Conservation (phyloP, 92 coral and sea anemone species). For the Palythoa grandiflora region DNA sequence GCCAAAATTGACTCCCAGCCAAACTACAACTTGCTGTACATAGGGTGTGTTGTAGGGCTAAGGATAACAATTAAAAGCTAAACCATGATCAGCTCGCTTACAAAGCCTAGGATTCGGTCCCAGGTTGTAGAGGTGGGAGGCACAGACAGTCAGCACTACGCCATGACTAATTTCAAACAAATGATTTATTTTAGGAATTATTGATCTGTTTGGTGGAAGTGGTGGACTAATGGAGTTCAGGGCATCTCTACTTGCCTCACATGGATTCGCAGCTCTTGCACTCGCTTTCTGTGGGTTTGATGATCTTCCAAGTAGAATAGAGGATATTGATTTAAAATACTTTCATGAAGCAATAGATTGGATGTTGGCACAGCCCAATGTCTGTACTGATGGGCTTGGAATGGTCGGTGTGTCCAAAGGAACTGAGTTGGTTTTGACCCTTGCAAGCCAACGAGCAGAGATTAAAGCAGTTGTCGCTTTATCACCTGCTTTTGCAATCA, state of each 20-base stretch:
- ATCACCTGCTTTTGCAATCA: constrained; percentile 45
- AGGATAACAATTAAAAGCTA: too few species aligned
- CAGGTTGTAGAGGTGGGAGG: too few species aligned
- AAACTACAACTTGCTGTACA: too few species aligned
- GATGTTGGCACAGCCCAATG: constrained; percentile 63
- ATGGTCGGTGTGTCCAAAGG: constrained; percentile 75
- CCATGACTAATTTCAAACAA: too few species aligned
- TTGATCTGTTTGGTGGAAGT: constrained; percentile 77
- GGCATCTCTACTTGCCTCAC: constrained; percentile 85
- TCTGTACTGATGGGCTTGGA: constrained; percentile 64
- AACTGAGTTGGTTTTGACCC: constrained; percentile 60
- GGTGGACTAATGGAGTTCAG: constrained; percentile 87
- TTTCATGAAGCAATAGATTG: constrained; percentile 82
- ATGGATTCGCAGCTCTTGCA: constrained; percentile 78
- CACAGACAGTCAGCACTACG: too few species aligned
- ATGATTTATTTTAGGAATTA: constrained; percentile 56
- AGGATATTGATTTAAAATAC: constrained; percentile 71
- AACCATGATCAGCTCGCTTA: too few species aligned
- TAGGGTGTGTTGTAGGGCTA: too few species aligned
- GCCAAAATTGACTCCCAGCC: too few species aligned
- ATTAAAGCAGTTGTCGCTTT: constrained; percentile 63
- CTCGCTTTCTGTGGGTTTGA: constrained; percentile 75
- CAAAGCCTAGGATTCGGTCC: too few species aligned
- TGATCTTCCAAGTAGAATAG: constrained; percentile 65
- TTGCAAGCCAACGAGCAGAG: constrained; percentile 61